phyloP scores from a whole-genome alignment of 2,113 vertebrate species.

The Labeo rohita region DNA sequence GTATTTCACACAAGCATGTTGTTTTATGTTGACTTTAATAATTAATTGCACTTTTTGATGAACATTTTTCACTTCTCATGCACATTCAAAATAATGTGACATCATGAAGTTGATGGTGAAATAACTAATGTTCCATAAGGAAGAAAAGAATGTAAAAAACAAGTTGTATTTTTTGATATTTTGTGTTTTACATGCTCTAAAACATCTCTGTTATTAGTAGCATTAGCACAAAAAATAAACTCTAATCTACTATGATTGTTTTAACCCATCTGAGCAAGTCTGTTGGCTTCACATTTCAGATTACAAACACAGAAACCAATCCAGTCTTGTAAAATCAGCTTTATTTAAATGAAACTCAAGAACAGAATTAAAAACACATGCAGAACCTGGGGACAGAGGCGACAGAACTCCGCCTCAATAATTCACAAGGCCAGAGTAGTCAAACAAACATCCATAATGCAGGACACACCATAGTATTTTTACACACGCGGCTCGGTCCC shows the following conservation, averaged over 20 bases:
- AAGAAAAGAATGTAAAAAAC: background rate
- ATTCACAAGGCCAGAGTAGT: conserved; percentile 18
- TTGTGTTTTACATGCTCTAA: background rate
- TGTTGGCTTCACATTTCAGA: background rate
- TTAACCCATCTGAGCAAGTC: background rate
- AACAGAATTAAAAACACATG: background rate
- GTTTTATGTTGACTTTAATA: background rate
- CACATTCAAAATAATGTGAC: background rate
- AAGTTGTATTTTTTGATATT: background rate
- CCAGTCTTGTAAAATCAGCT: background rate
- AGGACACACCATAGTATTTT: background rate
- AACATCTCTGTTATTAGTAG: background rate
- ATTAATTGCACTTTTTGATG: background rate
- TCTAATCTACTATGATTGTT: conserved; percentile 9
- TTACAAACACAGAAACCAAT: background rate
- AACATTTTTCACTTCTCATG: background rate
- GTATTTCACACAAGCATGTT: background rate
- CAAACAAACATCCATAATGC: background rate
- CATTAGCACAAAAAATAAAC: conserved; percentile 13
- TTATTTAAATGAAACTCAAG: background rate
- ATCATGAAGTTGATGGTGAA: background rate
- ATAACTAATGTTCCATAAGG: background rate
- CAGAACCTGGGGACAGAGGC: background rate
- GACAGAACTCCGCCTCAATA: background rate
- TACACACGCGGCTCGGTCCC: background rate